Base-by-base conservation (phyloP, 2,797 vertebrate species). In the Hapalemur alaotrensis region DNA sequence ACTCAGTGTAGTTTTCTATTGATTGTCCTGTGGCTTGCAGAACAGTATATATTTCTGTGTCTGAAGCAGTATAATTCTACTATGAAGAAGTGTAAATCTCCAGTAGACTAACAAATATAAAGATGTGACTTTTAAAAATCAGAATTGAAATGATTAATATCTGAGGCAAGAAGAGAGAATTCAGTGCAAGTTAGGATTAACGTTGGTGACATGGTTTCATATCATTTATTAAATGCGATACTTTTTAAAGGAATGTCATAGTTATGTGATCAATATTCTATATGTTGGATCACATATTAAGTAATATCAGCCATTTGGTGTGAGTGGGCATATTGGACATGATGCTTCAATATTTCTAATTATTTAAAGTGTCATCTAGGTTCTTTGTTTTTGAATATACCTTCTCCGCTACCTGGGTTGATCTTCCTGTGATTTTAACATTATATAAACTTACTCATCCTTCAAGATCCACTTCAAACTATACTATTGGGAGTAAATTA, bases 1-100 rank as follows among this genome's bases (percentile, higher is more conserved):
- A 96, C 95, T 98, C 93, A 90, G 13, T 80, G 61, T 65, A 89
- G 84, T 86, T 97, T 98, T 97, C 41, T 86, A 95, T 88, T 93
- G 93, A 97, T 97, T 76, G 92, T 96, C 81, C 23, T 70, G 15
- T 75, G 92, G 38, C 92, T 96, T 97, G 4, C 41, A 25, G 61
- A 93, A 59, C 14, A 92, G 57, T 78, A 63, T 75, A 87, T 4
- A 72, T 93, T 88, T 96, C 89, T 96, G 70, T 50, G n/a, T 92
- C 75, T 52, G n/a, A 95, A 96, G 38, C 43, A 95, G 59, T 41
- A 25, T 75, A 73, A 78, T 96, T 97, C 83, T 35, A 32, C 25
- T 94, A 15, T 22, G 78, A 91, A 91, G 43, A 48, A 85, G 22
- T 59, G 5, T 54, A 92, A 81, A 89, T 91, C 30, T 97, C 35